Percentiles rank a stretch among this genome's conserved stretches.
These are phyloP conservation scores for Trachemys scripta DNA, from an alignment of 2,113 vertebrate genomes.

Conservation along the genomic window DNA sequence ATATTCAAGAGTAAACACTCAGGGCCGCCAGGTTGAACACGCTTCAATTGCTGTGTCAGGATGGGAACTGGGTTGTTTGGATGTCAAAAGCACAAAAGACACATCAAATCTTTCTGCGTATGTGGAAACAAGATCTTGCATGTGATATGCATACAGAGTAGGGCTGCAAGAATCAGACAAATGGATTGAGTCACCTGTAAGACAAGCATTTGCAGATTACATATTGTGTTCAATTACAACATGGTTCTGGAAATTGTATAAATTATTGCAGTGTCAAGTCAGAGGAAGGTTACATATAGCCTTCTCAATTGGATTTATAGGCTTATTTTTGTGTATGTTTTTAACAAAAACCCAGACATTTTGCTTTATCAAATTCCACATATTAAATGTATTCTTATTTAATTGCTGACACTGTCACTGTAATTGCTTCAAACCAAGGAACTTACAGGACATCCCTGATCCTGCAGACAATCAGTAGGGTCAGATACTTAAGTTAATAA, in stretches of 20 bases:
- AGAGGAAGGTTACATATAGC: not conserved
- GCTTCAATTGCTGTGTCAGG: conserved; percentile 30
- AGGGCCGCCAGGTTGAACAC: not conserved
- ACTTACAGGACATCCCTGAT: not conserved
- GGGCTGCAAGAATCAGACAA: conserved; percentile 5
- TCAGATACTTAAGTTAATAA: not conserved
- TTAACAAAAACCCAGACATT: not conserved
- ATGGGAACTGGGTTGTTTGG: conserved; percentile 8
- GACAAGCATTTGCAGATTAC: not conserved
- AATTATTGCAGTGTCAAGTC: not conserved
- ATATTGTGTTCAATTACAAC: not conserved
- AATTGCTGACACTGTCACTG: not conserved
- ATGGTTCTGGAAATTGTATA: not conserved
- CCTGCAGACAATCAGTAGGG: not conserved
- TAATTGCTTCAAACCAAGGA: not conserved
- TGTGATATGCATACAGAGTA: not conserved
- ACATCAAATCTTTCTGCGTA: conserved; percentile 3
- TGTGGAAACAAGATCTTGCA: not conserved
- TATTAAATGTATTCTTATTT: not conserved
- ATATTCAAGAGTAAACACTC: not conserved
- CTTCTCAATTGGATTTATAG: not conserved
- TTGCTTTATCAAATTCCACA: not conserved
- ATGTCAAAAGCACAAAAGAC: conserved; percentile 5
- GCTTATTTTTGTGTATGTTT: not conserved
- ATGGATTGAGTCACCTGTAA: not conserved